Conservation (phyloP, 2,113 vertebrate species). For the Arvicanthis niloticus region DNA sequence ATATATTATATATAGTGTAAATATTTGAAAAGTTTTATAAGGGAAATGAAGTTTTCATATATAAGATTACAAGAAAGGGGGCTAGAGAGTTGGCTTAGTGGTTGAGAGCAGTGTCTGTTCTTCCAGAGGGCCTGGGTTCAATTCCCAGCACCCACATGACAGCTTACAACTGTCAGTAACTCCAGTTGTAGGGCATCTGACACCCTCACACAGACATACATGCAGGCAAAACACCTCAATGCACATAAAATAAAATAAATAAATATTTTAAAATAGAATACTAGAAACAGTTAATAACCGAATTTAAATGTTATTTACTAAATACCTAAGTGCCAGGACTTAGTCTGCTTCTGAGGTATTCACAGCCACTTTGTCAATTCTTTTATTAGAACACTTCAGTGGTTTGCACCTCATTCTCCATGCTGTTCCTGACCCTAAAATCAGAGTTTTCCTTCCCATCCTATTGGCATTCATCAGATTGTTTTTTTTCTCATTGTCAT, state of each 20-base stretch:
- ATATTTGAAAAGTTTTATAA: constrained; percentile 49
- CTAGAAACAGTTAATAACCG: constrained; percentile 27
- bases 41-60: constrained; percentile 12
- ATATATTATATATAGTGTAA: neutral
- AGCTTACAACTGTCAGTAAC: neutral
- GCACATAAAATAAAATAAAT: neutral
- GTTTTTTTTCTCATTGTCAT: neutral
- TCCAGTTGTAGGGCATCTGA: neutral
- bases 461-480: neutral
- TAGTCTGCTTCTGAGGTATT: neutral
- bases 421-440: neutral
- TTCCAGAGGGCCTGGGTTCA: neutral
- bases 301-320: constrained; percentile 49
- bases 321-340: constrained; percentile 45
- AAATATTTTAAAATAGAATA: neutral
- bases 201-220: neutral
- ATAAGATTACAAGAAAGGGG: constrained; percentile 24
- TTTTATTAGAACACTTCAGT: neutral
- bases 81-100: neutral
- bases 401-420: neutral
- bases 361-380: neutral
- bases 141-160: neutral
- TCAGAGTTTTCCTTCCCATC: neutral
- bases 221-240: neutral
- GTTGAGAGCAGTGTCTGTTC: neutral